phyloP scores from a whole-genome alignment of 2,888 invertebrate species.

The Cacoxenus indagator region DNA sequence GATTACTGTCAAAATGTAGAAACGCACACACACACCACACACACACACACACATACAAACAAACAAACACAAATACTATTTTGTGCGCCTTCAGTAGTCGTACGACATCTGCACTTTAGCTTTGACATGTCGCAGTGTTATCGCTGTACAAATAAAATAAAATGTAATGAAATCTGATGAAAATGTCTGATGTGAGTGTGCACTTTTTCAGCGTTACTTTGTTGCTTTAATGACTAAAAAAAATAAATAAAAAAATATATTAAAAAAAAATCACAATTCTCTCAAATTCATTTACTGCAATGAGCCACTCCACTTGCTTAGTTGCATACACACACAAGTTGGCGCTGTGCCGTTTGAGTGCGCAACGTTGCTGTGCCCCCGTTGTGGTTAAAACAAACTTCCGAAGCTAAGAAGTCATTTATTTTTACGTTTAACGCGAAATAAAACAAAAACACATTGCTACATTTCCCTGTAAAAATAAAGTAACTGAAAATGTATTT shows the following conservation, averaged over 20 bases:
- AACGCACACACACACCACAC: constrained; percentile 26
- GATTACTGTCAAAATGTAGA: constrained; percentile 53
- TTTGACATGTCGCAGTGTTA: constrained; percentile 52
- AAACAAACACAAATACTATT: constrained; percentile 35
- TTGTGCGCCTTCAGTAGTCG: constrained; percentile 25
- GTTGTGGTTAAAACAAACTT: constrained; percentile 61
- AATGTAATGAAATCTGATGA: no score
- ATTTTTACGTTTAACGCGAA: constrained; percentile 57
- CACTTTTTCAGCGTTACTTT: background rate
- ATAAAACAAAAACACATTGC: constrained; percentile 14
- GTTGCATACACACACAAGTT: constrained; percentile 13
- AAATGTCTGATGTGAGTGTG: background rate
- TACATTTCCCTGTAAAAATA: background rate
- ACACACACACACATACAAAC: constrained; percentile 18
- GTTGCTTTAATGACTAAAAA: no score
- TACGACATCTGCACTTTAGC: constrained; percentile 45
- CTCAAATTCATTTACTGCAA: constrained; percentile 65
- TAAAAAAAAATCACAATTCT: constrained; percentile 49
- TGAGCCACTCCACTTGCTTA: constrained; percentile 26
- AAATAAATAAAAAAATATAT: constrained; percentile 22
- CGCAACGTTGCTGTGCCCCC: background rate
- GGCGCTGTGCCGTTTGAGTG: background rate
- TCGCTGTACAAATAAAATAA: constrained; percentile 62
- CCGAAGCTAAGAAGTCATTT: constrained; percentile 60
- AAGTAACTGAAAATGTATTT: background rate